Evolutionary conservation across 2,888 invertebrate genomes (phyloP), one percentile per base, ranked within the genome.

Genomic region (Aquatica leii): DNA sequence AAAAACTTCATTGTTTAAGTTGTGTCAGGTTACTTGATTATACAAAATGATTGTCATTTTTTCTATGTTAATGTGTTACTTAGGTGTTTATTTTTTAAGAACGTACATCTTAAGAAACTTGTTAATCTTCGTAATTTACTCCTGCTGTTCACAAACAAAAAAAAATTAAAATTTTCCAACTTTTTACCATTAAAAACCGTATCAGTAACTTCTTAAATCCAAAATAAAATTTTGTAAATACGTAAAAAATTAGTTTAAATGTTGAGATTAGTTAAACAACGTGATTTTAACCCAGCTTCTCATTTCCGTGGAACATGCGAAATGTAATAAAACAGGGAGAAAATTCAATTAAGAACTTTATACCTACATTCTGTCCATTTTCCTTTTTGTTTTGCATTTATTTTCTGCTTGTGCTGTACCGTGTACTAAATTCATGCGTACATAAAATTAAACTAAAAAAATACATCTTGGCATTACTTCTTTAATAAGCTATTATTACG

Each of bases 261-360:
- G 37, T 11, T 11, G 37, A 37, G 37, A 37, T 37, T 37, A 37
- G 37, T 37, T 37, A 37, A 37, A 12, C 20, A 18, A 46, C 6
- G 50, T 24, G 48, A 46, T 48, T 56, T 56, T 37, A 17, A 24
- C 20, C n/a, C 35, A 11, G 34, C 24, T 50, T 15, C 15, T 50
- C 41, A 41, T 24, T 43, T 34, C 41, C 41, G 51, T 15, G 15
- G 43, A 34, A 18, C 41, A 52, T 18, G 21, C 52, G 52, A 52
- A 59, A 59, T 46, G 59, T 41, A 59, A 59, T 52, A 59, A 59
- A 59, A 59, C 59, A 58, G 31, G n/a, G 49, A 35, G 58, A 58
- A 57, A 58, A 58, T 58, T 58, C 51, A 58, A 58, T 58, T 58
- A 58, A 58, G 58, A 17, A 58, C 51, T 58, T 58, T 51, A 40